Evolutionary conservation across 2,113 vertebrate genomes (phyloP), one percentile per base, ranked within the genome.

Genomic region (Cyprinodon variegatus): DNA sequence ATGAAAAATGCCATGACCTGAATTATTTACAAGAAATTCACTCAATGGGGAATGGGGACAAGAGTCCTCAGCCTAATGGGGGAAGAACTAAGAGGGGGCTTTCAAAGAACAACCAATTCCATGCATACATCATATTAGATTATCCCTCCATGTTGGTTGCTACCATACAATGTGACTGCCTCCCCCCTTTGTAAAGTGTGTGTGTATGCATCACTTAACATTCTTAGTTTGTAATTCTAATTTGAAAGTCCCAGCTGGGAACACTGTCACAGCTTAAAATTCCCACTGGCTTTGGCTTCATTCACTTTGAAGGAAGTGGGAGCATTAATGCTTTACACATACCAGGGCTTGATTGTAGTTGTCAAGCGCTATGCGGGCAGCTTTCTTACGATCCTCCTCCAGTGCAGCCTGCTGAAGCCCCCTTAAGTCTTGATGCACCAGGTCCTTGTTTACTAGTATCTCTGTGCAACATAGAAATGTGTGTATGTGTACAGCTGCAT

Each of bases 291-390:
- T 61, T 88, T 48, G 38, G 59, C 70, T 72, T 76, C 73, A 72
- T 79, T 61, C 65, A 61, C 69, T 78, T 74, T 38, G 65, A 72
- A 48, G 13, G 40, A 66, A 29, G 0, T 81, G 67, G 75, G 73
- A 71, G 63, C 61, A 67, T 77, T 39, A 71, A 75, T 73, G 80
- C 63, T 13, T 81, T 7, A 60, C 41, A 53, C 68, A 73, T 93
- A 95, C 95, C 94, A 93, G 90, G 76, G 89, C 87, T 63, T 82
- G 89, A 69, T 95, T 94, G 91, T 93, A 94, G 84, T 83, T 88
- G 76, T 75, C 74, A 39, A 93, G 87, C 0, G 91, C 82, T 0
- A 90, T 74, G 65, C 66, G 67, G 15, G 53, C 53, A 11, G 89
- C 91, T 87, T 75, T 91, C 79, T 71, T 93, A 43, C 82, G 81